Conservation (phyloP, 2,888 invertebrate genomes). For the Ypsolopha scabrella region DNA sequence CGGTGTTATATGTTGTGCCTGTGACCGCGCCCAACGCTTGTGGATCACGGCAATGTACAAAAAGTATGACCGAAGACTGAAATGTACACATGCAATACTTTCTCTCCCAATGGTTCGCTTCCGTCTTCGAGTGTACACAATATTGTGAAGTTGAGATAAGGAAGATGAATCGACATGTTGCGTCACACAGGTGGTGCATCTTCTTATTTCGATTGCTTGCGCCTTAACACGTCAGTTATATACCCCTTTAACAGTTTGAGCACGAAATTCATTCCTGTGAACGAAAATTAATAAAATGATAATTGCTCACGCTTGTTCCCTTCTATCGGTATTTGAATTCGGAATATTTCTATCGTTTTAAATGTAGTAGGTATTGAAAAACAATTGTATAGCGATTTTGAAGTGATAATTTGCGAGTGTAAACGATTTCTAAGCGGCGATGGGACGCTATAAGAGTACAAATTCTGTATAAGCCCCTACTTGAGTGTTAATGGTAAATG, state of each 20-base stretch:
- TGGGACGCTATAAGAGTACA: constrained; percentile 75
- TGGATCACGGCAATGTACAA: not conserved
- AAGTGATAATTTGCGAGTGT: constrained; percentile 5
- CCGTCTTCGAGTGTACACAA: not conserved
- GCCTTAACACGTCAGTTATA: not conserved
- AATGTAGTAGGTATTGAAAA: constrained; percentile 3
- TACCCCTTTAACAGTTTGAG: not conserved
- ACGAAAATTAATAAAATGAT: not conserved
- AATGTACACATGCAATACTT: not conserved
- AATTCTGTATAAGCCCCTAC: constrained; percentile 78
- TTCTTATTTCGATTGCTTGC: not conserved
- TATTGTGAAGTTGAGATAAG: not conserved
- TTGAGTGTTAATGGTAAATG: constrained; percentile 59
- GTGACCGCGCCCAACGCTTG: constrained; percentile 27
- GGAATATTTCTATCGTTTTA: not conserved
- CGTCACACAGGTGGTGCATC: not conserved
- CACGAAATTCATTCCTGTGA: not conserved
- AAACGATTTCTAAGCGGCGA: constrained; percentile 36
- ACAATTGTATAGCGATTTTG: constrained; percentile 2
- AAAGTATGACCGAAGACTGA: not conserved
- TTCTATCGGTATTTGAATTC: not conserved
- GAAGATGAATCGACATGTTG: not conserved
- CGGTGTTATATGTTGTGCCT: constrained; percentile 22
- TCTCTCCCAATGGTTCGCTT: not conserved
- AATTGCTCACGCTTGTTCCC: constrained; percentile 2